Base-by-base conservation (phyloP, 2,888 invertebrate genomes). In the Syrphus vitripennis region DNA sequence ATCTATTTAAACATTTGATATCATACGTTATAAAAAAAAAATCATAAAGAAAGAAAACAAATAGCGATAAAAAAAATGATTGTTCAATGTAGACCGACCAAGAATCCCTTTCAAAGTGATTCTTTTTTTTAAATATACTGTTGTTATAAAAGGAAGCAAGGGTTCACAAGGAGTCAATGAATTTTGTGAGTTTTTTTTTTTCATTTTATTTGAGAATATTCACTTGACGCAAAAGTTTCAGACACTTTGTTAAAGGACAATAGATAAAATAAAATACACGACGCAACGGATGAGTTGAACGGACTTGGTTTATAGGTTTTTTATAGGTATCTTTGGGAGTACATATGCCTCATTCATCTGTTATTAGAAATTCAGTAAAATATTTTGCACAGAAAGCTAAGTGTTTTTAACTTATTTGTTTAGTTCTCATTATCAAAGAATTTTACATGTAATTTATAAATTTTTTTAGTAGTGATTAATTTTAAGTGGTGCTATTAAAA, bases 1-100 rank as follows among this genome's bases (percentile, higher is more conserved):
- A 59, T 59, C 59, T 16, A 55, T 55, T 59, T 21, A 34, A 34
- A 21, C 3, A 37, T 45, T 65, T 45, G 19, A 16, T 45, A 65
- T 65, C 31, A 65, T 19, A 45, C 29, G 65, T 65, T 29, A 65
- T 45, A 65, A 45, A 65, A 65, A 45, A 65, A 65, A 9, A 45
- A 19, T 31, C 42, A 65, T 63, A 45, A 29, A 63, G 21, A 42
- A 45, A 34, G 34, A 34, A 65, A 31, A 65, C 7, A 21, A 45
- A 31, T 45, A 19, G 3, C 2, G 40, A 61, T 61, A 40, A 40
- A 24, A 21, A 37, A 42, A 61, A 61, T 12, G 45, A 65, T 45
- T 65, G 12, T 65, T 65, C 16, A 63, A 42, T 57, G 19, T 57
- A 19, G 5, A 34, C 34, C 7, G 3, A 34, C 21, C 19, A 34